Conservation (phyloP, 2,888 invertebrate genomes). For the Spilarctia lutea region DNA sequence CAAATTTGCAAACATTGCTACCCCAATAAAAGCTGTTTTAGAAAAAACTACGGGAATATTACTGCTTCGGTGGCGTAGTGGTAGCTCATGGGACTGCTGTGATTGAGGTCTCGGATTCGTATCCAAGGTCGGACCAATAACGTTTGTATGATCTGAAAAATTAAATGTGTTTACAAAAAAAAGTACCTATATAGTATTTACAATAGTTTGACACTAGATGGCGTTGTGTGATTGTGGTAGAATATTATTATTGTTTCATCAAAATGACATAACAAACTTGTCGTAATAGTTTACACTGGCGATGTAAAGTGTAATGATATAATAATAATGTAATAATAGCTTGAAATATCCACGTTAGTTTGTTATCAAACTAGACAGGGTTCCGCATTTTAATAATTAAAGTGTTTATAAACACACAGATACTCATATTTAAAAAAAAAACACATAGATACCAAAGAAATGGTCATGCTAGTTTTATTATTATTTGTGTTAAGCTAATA, state of each 20-base stretch:
- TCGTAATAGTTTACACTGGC: conserved; percentile 3
- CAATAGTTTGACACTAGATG: no score
- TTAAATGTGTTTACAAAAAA: no score
- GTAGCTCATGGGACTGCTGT: no score
- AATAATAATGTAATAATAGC: background rate
- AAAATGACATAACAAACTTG: conserved; percentile 4
- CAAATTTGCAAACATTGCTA: background rate
- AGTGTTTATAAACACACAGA: background rate
- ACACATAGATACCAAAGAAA: background rate
- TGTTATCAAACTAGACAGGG: background rate
- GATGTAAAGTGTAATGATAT: background rate
- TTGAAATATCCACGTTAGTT: background rate
- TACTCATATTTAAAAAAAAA: background rate
- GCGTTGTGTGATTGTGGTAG: no score
- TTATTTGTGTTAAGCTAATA: no score
- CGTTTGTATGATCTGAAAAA: no score
- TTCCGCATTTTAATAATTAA: background rate
- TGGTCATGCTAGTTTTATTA: background rate
- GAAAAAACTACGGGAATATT: background rate
- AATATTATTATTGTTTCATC: conserved; percentile 1
- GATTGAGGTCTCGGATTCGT: no score
- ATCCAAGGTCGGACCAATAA: no score
- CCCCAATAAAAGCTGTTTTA: background rate
- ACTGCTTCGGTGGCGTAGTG: no score
- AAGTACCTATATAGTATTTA: no score